A percentile compares a stretch with the other conserved stretches of the same genome.
Conservation (phyloP, 1,140 invertebrate genomes). For the Lordiphosa stackelbergi region DNA sequence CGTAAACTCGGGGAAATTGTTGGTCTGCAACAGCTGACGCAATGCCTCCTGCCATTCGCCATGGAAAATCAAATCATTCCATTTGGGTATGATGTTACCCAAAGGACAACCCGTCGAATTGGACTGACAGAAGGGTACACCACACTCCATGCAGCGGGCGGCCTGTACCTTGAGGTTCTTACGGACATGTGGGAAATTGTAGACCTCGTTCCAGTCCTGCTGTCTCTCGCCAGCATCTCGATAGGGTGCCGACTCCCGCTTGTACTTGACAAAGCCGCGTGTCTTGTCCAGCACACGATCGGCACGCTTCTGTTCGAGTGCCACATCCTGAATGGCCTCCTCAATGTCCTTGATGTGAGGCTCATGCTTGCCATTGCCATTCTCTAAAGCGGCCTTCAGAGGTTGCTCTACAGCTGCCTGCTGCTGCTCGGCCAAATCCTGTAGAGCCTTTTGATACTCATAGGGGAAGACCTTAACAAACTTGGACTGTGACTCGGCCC, state of each 20-base stretch:
- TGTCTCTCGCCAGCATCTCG: constrained; percentile 88
- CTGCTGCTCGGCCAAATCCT: constrained; percentile 84
- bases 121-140: constrained; percentile 99
- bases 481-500: constrained; percentile 86
- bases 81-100: constrained; percentile 99
- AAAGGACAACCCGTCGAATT: constrained; percentile 95
- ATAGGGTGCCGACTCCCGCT: constrained; percentile 90
- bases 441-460: constrained; percentile 95
- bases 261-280: constrained; percentile 97
- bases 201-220: constrained; percentile 98
- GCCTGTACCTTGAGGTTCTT: constrained; percentile 94
- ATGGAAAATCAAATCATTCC: constrained; percentile 97
- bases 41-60: constrained; percentile 98
- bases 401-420: constrained; percentile 66
- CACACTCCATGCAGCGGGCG: constrained; percentile 99
- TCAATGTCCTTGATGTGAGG: constrained; percentile 89
- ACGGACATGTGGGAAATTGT: constrained; percentile 90
- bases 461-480: constrained; percentile 99
- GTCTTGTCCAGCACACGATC: constrained; percentile 94
- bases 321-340: constrained; percentile 87
- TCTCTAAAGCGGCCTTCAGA: constrained; percentile 77
- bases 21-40: constrained; percentile 96
- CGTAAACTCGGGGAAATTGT: constrained; percentile 99
- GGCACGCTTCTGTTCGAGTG: constrained; percentile 86
- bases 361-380: constrained; percentile 77